Evolutionary conservation across 92 coral and sea anemone species (phyloP).

Genomic region (Diadumene lineata): DNA sequence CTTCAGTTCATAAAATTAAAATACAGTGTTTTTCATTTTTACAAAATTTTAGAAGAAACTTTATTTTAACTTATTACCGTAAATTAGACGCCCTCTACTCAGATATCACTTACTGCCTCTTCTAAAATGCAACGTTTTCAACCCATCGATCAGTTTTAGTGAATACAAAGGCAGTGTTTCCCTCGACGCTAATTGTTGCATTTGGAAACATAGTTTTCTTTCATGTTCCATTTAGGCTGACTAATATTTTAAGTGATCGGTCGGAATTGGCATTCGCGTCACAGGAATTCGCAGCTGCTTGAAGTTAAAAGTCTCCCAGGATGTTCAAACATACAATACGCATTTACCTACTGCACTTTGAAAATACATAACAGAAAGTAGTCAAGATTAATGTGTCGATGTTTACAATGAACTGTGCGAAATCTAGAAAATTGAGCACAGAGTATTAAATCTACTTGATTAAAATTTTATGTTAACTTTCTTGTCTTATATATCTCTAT

Average conservation of each 20-base stretch:
- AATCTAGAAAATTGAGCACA: no score
- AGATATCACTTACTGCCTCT: neutral
- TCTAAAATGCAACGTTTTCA: neutral
- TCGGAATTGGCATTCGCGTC: no score
- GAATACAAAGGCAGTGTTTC: neutral
- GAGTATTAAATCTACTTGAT: no score
- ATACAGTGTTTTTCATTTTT: no score
- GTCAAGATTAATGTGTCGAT: neutral
- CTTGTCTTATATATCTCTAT: no score
- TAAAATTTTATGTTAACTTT: no score
- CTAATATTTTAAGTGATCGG: neutral
- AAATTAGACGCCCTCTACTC: no score
- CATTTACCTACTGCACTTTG: no score
- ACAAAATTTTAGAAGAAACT: no score
- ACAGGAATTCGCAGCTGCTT: neutral
- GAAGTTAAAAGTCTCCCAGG: constrained; percentile 1
- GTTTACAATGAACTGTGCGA: no score
- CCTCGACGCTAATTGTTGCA: neutral
- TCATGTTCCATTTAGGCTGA: neutral
- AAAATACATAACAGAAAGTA: neutral
- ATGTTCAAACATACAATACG: neutral
- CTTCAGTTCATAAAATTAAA: no score
- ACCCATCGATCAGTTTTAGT: neutral
- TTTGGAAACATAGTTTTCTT: neutral
- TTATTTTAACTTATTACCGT: no score